Evolutionary conservation across 2,113 vertebrate genomes (phyloP), one percentile per base, ranked within the genome.

Genomic region (Pollimyrus isidori): DNA sequence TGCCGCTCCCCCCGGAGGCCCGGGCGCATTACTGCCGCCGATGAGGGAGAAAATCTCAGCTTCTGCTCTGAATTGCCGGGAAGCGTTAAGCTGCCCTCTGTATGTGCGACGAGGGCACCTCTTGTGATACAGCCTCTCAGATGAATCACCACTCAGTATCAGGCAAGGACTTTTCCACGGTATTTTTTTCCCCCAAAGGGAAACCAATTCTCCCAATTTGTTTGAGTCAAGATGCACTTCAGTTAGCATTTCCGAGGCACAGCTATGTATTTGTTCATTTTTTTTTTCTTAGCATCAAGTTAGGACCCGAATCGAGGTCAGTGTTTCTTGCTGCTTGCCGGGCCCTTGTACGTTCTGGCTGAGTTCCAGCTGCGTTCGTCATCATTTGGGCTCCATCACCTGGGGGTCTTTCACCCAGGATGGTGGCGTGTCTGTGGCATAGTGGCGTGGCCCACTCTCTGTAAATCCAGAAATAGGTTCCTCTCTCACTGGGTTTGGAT

Each of bases 251-350:
- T 42, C 39, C 1, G 23, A 48, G n/a, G 35, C 35, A 85, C 83
- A 58, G n/a, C 45, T 56, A 45, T 84, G 56, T 56, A 21, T 89
- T 21, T 88, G n/a, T 65, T 65, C 23, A 65, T 69, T 42, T 58
- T 62, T 58, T 62, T 84, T 30, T 30, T 4, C 80, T n/a, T 15
- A 23, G 88, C 50, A 19, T 83, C 58, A 26, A 9, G 69, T 48
- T 83, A 42, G 45, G 42, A 39, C 53, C 85, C 52, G 85, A 30
- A 85, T 85, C 19, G 80, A 84, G 88, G 88, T 89, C 88, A 85
- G 53, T 48, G 88, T 46, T 62, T 13, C 80, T 62, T 10, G 49
- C 49, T 89, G 45, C 39, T 19, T 80, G 80, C 52, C 9, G 42
- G 13, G n/a, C 45, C 35, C 87, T 69, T 15, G 46, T 48, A 19